phyloP scores from a whole-genome alignment of 2,888 invertebrate species.

The Cynaeus angustus region DNA sequence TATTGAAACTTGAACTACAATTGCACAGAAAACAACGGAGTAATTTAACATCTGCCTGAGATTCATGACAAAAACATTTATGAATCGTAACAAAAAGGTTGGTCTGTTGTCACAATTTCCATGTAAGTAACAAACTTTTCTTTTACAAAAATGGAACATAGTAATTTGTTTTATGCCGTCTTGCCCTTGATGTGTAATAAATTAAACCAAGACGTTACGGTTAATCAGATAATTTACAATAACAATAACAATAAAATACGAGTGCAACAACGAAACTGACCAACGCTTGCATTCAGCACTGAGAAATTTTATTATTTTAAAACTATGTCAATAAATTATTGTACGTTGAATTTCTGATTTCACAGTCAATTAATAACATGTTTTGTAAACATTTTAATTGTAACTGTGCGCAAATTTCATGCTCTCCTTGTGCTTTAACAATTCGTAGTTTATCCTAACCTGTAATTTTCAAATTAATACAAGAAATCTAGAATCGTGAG shows the following conservation, averaged over 20 bases:
- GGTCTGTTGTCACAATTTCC: constrained; percentile 17
- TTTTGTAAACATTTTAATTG: too few relatives aligned
- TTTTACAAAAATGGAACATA: constrained; percentile 11
- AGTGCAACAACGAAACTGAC: too few relatives aligned
- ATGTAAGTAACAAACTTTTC: constrained; percentile 9
- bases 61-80: constrained; percentile 23
- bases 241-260: too few relatives aligned
- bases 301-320: too few relatives aligned
- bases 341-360: too few relatives aligned
- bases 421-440: constrained; percentile 3
- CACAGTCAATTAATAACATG: too few relatives aligned
- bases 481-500: constrained; percentile 27
- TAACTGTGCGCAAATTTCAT: background rate
- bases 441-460: constrained; percentile 5
- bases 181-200: constrained; percentile 35
- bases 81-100: constrained; percentile 22
- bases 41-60: constrained; percentile 20
- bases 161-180: constrained; percentile 23
- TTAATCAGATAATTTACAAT: background rate
- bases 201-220: background rate
- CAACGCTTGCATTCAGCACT: too few relatives aligned
- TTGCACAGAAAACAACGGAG: background rate
- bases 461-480: constrained; percentile 26
- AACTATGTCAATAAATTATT: too few relatives aligned
- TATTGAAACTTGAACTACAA: too few relatives aligned